Conservation (phyloP, 2,797 vertebrate genomes). For the Phyllotis vaccarum region DNA sequence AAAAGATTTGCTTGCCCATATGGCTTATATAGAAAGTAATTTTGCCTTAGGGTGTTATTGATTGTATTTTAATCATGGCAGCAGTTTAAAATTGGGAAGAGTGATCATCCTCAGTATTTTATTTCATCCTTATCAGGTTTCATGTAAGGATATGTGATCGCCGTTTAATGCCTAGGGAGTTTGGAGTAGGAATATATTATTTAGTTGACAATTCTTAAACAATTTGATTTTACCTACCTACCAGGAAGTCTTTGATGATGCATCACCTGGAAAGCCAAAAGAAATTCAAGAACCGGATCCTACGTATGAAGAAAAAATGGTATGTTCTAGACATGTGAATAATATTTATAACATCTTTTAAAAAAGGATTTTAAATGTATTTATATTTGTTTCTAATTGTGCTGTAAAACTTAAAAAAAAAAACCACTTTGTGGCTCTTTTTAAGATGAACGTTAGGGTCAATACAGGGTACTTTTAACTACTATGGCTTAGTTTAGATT, state of each 20-base stretch:
- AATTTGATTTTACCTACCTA: slow-evolving; percentile 68
- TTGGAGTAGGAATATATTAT: not conserved
- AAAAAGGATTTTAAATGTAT: not conserved
- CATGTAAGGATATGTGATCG: slow-evolving; percentile 21
- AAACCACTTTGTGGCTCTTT: not conserved
- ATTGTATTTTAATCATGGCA: slow-evolving; percentile 42
- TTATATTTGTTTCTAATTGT: not conserved
- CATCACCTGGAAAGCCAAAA: slow-evolving; percentile 90
- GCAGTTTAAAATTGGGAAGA: not conserved
- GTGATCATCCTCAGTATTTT: not conserved
- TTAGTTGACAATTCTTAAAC: slow-evolving; percentile 52
- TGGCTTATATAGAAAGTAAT: slow-evolving; percentile 17
- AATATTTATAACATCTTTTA: not conserved
- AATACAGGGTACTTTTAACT: not conserved
- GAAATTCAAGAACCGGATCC: slow-evolving; percentile 91
- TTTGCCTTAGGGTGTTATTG: slow-evolving; percentile 46
- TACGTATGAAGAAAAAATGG: slow-evolving; percentile 99
- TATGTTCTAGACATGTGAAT: slow-evolving; percentile 83
- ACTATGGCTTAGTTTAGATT: not conserved
- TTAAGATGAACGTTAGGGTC: not conserved
- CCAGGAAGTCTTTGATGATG: slow-evolving; percentile 90
- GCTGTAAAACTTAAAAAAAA: not conserved
- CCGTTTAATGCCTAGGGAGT: slow-evolving; percentile 16
- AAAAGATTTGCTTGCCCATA: not conserved
- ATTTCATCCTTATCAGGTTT: slow-evolving; percentile 14